These are phyloP conservation scores for Agapetus fuscipes DNA, from an alignment of 2,888 invertebrate species.

Conservation along the genomic window DNA sequence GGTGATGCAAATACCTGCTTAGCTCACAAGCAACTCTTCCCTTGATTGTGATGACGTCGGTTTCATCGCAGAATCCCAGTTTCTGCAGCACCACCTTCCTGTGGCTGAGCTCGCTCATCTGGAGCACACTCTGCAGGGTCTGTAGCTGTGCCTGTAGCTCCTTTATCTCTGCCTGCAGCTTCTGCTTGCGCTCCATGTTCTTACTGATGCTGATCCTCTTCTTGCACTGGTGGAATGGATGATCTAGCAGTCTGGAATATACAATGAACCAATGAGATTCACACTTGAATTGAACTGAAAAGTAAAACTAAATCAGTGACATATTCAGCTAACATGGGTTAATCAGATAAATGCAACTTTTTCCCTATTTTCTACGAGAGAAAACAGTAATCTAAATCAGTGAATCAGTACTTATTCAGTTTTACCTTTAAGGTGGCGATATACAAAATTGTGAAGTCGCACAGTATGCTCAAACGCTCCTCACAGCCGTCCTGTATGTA, in stretches of 20 bases:
- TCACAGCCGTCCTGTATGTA: no score
- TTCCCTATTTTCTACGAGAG: not conserved
- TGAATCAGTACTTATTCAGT: not conserved
- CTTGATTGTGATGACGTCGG: conserved; percentile 94
- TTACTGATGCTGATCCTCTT: conserved; percentile 49
- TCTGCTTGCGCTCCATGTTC: conserved; percentile 37
- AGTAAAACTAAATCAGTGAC: no score
- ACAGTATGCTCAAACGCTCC: no score
- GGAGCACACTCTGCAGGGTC: conserved; percentile 77
- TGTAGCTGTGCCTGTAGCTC: conserved; percentile 57
- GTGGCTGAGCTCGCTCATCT: conserved; percentile 93
- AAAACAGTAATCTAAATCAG: not conserved
- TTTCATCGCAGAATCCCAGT: conserved; percentile 82
- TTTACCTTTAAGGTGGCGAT: no score
- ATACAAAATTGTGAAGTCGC: no score
- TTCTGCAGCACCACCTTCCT: conserved; percentile 88
- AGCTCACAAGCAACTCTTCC: conserved; percentile 98
- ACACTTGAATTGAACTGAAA: no score
- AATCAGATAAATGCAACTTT: not conserved
- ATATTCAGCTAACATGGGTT: conserved; percentile 22
- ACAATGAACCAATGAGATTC: conserved; percentile 4
- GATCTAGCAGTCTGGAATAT: conserved; percentile 54
- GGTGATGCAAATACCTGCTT: conserved; percentile 52
- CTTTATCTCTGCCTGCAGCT: conserved; percentile 46
- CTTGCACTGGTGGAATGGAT: conserved; percentile 71